Evolutionary conservation across 2,797 vertebrate species (phyloP).

Genomic region (Peromyscus attwateri): DNA sequence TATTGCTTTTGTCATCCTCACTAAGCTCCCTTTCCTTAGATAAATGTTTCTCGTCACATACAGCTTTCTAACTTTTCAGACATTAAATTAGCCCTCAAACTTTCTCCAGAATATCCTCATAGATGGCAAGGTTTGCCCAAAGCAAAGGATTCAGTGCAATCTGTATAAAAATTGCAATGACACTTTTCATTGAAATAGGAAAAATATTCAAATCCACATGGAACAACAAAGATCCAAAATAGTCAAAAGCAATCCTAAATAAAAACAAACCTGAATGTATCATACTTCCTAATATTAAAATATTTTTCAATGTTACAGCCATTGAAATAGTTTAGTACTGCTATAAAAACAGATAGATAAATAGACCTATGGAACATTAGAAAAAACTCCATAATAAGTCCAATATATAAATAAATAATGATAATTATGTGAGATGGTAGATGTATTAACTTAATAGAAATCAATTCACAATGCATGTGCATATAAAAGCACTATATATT

Average conservation of each 20-base stretch:
- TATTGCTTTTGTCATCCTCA: background rate
- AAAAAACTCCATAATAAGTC: background rate
- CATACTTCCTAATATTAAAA: background rate
- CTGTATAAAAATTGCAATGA: background rate
- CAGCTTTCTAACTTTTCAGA: background rate
- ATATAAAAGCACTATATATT: background rate
- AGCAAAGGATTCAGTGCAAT: background rate
- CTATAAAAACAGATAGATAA: background rate
- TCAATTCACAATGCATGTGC: background rate
- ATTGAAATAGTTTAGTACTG: background rate
- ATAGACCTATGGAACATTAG: background rate
- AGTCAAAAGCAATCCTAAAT: background rate
- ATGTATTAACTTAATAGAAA: background rate
- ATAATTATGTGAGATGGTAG: background rate
- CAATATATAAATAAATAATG: background rate
- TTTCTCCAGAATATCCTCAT: background rate
- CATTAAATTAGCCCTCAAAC: background rate
- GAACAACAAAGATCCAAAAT: background rate
- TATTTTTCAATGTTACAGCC: background rate
- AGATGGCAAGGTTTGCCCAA: background rate
- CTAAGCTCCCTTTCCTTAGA: background rate
- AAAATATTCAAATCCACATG: background rate
- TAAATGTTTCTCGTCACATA: background rate
- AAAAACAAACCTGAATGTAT: background rate
- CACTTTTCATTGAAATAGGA: background rate